A percentile compares a stretch with the other conserved stretches of the same genome.
These are phyloP conservation scores for Grallaria varia DNA, from an alignment of 2,113 vertebrate species.

Conservation along the genomic window DNA sequence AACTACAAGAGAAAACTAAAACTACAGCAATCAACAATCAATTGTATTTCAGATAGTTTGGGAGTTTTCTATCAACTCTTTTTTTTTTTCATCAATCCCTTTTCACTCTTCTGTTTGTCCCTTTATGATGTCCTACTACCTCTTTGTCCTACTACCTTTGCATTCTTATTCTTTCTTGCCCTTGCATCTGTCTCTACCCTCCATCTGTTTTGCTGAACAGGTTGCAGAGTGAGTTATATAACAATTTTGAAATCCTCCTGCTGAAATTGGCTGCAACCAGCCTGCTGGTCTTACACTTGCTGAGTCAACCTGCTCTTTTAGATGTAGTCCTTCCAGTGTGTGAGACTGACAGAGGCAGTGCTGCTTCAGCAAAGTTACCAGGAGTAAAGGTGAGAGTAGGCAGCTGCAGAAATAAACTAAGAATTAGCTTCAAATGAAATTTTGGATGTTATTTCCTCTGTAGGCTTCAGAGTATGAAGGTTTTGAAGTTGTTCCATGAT, in stretches of 20 bases:
- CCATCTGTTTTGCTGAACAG: conserved; percentile 35
- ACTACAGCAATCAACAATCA: not conserved
- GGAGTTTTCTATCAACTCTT: not conserved
- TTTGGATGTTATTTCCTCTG: not conserved
- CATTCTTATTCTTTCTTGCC: not conserved
- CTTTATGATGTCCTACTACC: not conserved
- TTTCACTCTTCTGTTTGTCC: not conserved
- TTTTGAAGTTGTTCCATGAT: not conserved
- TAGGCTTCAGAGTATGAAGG: not conserved
- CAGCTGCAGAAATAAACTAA: not conserved
- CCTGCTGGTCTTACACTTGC: not conserved
- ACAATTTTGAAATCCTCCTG: conserved; percentile 8
- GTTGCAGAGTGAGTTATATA: conserved; percentile 29
- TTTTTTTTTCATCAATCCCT: not conserved
- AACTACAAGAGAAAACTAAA: not conserved
- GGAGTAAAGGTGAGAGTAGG: not conserved
- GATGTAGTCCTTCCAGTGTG: not conserved
- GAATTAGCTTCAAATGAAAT: not conserved
- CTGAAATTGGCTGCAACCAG: not conserved
- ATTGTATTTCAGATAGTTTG: not conserved
- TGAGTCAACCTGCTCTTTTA: conserved; percentile 14
- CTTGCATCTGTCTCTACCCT: not conserved
- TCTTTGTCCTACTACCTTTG: not conserved
- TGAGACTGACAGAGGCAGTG: not conserved
- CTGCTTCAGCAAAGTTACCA: conserved; percentile 22